Conservation (phyloP, 2,113 vertebrate genomes). For the Myanophis thanlyinensis region DNA sequence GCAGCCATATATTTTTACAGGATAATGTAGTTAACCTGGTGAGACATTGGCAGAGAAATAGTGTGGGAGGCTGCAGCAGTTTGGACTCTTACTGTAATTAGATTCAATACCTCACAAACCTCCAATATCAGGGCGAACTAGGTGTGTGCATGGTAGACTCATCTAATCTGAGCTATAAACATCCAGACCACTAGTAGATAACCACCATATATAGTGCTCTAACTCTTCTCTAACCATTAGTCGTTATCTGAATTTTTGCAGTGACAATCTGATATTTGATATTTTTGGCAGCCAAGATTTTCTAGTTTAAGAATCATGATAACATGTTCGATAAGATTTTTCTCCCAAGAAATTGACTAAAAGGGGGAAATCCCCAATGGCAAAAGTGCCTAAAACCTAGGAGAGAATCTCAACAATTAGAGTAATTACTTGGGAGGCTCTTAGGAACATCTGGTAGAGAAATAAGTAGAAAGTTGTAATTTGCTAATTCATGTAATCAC, state of each 20-base stretch:
- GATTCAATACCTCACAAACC: background rate
- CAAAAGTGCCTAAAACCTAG: constrained; percentile 39
- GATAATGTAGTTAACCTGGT: background rate
- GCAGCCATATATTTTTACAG: background rate
- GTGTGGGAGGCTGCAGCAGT: background rate
- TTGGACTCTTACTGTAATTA: background rate
- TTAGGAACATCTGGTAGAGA: constrained; percentile 26
- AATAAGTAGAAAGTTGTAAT: constrained; percentile 32
- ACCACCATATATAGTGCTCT: background rate
- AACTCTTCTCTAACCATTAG: background rate
- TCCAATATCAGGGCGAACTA: background rate
- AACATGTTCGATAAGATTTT: constrained; percentile 29
- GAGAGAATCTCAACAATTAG: constrained; percentile 28
- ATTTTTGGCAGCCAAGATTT: constrained; percentile 30
- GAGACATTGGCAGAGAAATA: background rate
- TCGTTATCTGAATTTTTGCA: background rate
- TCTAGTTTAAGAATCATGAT: constrained; percentile 5
- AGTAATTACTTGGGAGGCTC: constrained; percentile 37
- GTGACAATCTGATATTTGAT: background rate
- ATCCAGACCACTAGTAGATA: background rate
- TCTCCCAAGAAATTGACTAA: background rate
- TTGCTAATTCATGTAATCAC: constrained; percentile 19
- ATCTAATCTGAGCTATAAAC: background rate
- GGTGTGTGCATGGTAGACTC: background rate
- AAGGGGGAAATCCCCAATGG: constrained; percentile 10